Conservation (phyloP, 2,888 invertebrate genomes). For the Pyrochroa serraticornis region DNA sequence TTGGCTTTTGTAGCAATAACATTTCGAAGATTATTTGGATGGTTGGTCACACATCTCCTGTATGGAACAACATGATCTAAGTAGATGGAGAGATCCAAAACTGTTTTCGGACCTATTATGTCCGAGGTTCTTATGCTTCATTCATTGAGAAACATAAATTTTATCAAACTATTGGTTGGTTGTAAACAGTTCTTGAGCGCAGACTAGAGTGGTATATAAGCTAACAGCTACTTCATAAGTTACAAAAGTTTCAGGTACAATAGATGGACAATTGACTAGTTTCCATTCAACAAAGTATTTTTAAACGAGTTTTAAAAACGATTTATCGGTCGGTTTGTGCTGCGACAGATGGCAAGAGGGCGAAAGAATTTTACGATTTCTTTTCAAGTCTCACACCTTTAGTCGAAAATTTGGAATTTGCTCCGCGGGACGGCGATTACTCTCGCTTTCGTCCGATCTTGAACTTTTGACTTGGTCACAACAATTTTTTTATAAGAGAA, state of each 20-base stretch:
- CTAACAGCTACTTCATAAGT: slow-evolving; percentile 29
- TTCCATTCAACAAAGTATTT: slow-evolving; percentile 27
- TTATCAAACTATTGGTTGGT: slow-evolving; percentile 9
- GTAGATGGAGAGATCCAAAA: slow-evolving; percentile 19
- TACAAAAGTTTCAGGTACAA: slow-evolving; percentile 33
- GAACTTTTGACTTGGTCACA: no score
- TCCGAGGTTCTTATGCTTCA: slow-evolving; percentile 9
- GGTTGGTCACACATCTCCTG: slow-evolving; percentile 19
- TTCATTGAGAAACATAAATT: slow-evolving; percentile 27
- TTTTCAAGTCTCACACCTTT: slow-evolving; percentile 14
- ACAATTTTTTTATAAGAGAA: background rate
- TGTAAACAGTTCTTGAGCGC: slow-evolving; percentile 21
- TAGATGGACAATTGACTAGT: slow-evolving; percentile 33
- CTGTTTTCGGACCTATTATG: slow-evolving; percentile 13
- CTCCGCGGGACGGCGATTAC: no score
- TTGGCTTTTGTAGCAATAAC: slow-evolving; percentile 6
- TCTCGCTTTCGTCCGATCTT: no score
- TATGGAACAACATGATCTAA: background rate
- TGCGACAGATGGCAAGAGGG: slow-evolving; percentile 25
- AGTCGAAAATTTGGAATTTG: no score
- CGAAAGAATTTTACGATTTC: slow-evolving; percentile 12
- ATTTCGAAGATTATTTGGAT: slow-evolving; percentile 23
- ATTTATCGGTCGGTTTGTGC: slow-evolving; percentile 36
- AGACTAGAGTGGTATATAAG: slow-evolving; percentile 8
- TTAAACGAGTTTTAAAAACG: slow-evolving; percentile 36